phyloP scores from a whole-genome alignment of 2,888 invertebrate species.

The Drosophila mimetica region DNA sequence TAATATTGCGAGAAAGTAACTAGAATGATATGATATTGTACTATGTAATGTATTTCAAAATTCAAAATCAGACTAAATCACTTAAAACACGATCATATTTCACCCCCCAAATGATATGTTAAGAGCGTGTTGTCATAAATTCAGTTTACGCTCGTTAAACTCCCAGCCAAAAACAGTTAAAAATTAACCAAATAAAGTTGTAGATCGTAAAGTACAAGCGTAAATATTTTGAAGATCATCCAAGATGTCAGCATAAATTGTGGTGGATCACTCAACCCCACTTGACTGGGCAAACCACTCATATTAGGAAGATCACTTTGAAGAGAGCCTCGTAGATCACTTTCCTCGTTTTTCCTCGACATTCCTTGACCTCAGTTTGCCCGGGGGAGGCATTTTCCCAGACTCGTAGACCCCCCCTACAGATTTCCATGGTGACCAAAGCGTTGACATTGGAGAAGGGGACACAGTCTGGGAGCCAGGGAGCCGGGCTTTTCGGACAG shows the following conservation, averaged over 20 bases:
- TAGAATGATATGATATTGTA: too few species aligned
- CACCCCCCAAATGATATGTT: background rate
- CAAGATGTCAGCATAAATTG: slow-evolving; percentile 2
- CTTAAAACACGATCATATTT: background rate
- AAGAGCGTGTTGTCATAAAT: background rate
- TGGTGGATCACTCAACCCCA: slow-evolving; percentile 3
- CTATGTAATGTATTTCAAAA: too few species aligned
- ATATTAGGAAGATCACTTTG: slow-evolving; percentile 9
- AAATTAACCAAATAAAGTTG: slow-evolving; percentile 1
- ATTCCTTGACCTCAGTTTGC: slow-evolving; percentile 20
- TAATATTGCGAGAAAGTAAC: too few species aligned
- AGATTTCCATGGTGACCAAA: slow-evolving; percentile 1
- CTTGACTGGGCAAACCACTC: slow-evolving; percentile 1
- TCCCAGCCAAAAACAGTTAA: background rate
- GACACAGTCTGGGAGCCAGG: slow-evolving; percentile 1
- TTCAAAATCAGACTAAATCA: too few species aligned
- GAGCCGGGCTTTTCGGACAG: slow-evolving; percentile 17
- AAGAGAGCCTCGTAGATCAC: slow-evolving; percentile 24
- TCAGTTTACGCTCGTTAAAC: background rate
- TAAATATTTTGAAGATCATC: slow-evolving; percentile 3
- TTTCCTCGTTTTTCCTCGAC: slow-evolving; percentile 25
- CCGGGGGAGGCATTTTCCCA: slow-evolving; percentile 8
- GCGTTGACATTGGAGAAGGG: slow-evolving; percentile 18
- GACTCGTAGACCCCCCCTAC: background rate
- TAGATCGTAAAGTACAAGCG: background rate